Conservation (phyloP, 2,888 invertebrate genomes). For the Terebella lapidaria region DNA sequence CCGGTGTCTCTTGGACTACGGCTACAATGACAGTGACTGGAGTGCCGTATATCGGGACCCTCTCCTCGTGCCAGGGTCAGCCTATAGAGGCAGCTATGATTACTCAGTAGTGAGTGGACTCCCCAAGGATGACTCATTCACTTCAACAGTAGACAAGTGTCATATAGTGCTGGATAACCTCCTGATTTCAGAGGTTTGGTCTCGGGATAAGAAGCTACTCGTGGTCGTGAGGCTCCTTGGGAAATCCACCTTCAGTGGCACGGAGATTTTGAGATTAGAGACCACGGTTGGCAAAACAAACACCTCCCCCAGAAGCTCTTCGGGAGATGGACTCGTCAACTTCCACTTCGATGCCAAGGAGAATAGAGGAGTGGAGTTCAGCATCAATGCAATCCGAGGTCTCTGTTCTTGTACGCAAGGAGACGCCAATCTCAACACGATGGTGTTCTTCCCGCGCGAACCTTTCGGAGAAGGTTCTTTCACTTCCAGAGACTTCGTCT, state of each 20-base stretch:
- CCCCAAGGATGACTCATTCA: background rate
- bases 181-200: conserved; percentile 16
- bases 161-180: conserved; percentile 14
- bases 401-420: conserved; percentile 6
- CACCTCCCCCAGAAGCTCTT: too few species aligned
- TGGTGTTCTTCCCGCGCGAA: conserved; percentile 18
- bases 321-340: conserved; percentile 2
- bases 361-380: conserved; percentile 20
- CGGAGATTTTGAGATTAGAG: conserved; percentile 8
- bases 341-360: conserved; percentile 13
- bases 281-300: background rate
- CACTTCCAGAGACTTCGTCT: background rate
- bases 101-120: background rate
- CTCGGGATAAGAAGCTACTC: conserved; percentile 15
- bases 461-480: background rate
- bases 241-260: conserved; percentile 11
- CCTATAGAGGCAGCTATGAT: conserved; percentile 10
- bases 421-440: conserved; percentile 13
- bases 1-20: background rate
- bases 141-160: conserved; percentile 10
- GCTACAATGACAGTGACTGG: background rate
- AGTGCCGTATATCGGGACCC: background rate
- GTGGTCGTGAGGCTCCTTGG: conserved; percentile 18
- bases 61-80: conserved; percentile 11
- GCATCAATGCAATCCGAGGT: conserved; percentile 9